phyloP scores from a whole-genome alignment of 2,113 vertebrate genomes.

The Ammospiza nelsoni region DNA sequence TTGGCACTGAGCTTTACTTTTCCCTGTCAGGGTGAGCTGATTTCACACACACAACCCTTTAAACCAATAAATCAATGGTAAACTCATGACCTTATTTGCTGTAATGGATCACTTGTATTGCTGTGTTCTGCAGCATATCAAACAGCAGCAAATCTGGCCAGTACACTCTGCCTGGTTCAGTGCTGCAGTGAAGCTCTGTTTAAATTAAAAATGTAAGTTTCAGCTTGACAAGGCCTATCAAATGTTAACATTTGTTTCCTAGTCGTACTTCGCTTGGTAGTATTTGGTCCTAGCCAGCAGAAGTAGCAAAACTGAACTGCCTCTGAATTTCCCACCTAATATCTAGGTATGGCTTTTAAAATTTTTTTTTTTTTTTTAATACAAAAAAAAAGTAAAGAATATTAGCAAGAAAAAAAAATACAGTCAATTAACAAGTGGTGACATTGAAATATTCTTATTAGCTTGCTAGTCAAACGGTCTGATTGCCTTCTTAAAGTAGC shows the following conservation, averaged over 20 bases:
- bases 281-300: not conserved
- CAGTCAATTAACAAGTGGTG: not conserved
- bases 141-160: not conserved
- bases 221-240: not conserved
- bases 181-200: not conserved
- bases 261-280: not conserved
- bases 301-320: not conserved
- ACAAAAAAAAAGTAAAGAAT: not conserved
- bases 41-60: not conserved
- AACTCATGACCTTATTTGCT: conserved; percentile 3
- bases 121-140: not conserved
- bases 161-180: not conserved
- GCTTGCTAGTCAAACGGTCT: not conserved
- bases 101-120: conserved; percentile 9
- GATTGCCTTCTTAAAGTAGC: not conserved
- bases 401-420: not conserved
- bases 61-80: conserved; percentile 43
- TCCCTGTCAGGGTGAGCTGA: not conserved
- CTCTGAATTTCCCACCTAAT: not conserved
- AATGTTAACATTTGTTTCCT: not conserved
- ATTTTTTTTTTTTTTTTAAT: not conserved
- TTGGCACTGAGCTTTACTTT: not conserved
- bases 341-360: not conserved
- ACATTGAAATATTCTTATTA: not conserved
- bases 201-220: not conserved